Conservation (phyloP, 2,113 vertebrate genomes). For the Melanotaenia duboulayi region DNA sequence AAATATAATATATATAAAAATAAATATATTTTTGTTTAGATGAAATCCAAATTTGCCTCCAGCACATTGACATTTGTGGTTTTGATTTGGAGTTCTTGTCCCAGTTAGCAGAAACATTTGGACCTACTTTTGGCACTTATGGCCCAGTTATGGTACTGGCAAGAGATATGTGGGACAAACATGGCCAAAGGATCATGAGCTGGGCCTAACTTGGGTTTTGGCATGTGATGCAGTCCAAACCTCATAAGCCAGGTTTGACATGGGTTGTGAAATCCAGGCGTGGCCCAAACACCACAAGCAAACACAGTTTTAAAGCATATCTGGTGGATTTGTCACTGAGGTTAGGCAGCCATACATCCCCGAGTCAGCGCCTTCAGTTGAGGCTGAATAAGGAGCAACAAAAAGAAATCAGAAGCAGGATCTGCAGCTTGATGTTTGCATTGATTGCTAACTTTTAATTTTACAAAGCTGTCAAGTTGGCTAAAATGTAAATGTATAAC, state of each 20-base stretch:
- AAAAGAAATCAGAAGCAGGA: no score
- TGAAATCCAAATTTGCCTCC: not conserved
- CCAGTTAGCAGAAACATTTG: not conserved
- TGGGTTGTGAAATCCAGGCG: not conserved
- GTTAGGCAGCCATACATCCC: not conserved
- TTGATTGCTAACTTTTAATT: no score
- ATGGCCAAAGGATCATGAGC: not conserved
- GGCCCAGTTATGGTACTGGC: not conserved
- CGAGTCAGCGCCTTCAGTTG: no score
- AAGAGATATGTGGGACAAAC: not conserved
- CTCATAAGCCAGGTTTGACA: not conserved
- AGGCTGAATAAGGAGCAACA: no score
- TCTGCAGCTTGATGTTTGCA: no score
- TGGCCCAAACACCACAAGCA: not conserved
- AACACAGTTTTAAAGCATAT: not conserved
- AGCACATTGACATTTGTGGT: not conserved
- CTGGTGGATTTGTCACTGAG: not conserved
- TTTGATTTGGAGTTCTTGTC: not conserved
- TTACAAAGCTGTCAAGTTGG: no score
- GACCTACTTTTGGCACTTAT: not conserved
- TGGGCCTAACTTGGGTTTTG: not conserved
- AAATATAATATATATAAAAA: no score
- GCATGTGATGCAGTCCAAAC: not conserved
- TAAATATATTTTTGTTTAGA: no score
- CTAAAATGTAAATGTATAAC: no score